Evolutionary conservation across 2,113 vertebrate genomes (phyloP).

Genomic region (Zosterops lateralis): DNA sequence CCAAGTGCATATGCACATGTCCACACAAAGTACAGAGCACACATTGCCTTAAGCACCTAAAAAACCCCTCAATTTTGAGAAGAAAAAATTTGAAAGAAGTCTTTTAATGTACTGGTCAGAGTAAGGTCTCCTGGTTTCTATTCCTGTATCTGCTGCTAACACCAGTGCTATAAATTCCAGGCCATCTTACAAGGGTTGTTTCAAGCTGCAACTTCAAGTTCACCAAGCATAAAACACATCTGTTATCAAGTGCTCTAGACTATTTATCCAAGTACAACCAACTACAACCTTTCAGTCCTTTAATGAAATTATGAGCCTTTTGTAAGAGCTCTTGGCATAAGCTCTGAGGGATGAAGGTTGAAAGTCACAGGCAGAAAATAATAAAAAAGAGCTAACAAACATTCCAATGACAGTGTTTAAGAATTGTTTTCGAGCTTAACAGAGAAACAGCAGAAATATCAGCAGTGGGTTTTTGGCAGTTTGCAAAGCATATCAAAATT

Average conservation of each 20-base stretch:
- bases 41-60: not conserved
- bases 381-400: not conserved
- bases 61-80: not conserved
- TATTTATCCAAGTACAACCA: not conserved
- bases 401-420: not conserved
- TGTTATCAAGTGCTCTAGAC: not conserved
- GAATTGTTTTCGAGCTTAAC: not conserved
- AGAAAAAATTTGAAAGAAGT: not conserved
- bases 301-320: not conserved
- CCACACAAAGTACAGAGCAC: not conserved
- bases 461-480: not conserved
- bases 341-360: not conserved
- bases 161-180: not conserved
- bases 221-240: not conserved
- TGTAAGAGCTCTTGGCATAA: not conserved
- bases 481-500: not conserved
- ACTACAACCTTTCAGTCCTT: not conserved
- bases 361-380: not conserved
- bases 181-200: not conserved
- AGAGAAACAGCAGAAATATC: not conserved
- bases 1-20: not conserved
- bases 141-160: not conserved
- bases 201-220: not conserved
- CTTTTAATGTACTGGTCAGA: not conserved
- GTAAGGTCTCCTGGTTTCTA: not conserved